These are phyloP conservation scores for Drosophila nikananu DNA, from an alignment of 1,140 invertebrate genomes.

Conservation along the genomic window DNA sequence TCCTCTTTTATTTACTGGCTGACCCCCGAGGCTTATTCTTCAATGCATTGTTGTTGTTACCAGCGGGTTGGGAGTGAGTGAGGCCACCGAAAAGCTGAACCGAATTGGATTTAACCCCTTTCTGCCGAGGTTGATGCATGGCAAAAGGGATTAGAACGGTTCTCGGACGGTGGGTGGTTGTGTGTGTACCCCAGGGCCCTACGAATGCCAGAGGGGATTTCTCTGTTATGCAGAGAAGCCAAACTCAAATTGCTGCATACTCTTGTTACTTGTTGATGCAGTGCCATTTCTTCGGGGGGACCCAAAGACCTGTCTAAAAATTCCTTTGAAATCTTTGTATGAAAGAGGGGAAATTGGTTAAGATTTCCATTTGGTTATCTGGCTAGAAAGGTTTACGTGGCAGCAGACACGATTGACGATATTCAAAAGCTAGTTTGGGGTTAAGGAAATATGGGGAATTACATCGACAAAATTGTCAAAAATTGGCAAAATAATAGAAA, in stretches of 20 bases:
- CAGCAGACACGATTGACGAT: too few species aligned
- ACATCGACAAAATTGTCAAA: too few species aligned
- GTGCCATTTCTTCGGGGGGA: constrained; percentile 26
- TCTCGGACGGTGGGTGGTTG: constrained; percentile 10
- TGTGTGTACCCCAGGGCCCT: background rate
- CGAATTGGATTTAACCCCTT: constrained; percentile 77
- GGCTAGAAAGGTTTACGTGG: background rate
- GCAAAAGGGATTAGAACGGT: constrained; percentile 49
- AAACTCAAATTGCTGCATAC: constrained; percentile 44
- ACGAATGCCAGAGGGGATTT: constrained; percentile 38
- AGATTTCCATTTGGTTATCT: constrained; percentile 3
- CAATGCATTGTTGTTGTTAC: constrained; percentile 51
- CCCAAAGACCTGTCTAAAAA: constrained; percentile 1
- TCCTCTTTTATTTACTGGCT: constrained; percentile 32
- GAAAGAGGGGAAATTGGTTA: background rate
- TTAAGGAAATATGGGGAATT: background rate
- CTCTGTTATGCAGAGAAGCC: constrained; percentile 46
- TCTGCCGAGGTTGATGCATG: constrained; percentile 65
- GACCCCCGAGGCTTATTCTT: constrained; percentile 61
- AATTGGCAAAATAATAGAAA: too few species aligned
- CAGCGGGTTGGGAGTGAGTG: constrained; percentile 4
- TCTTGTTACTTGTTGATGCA: constrained; percentile 37
- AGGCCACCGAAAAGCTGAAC: constrained; percentile 58
- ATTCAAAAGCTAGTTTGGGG: background rate
- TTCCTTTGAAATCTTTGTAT: background rate